Percentiles rank a stretch among this genome's conserved stretches.
These are phyloP conservation scores for Patagioenas fasciata DNA, from an alignment of 2,113 vertebrate genomes.

Conservation along the genomic window DNA sequence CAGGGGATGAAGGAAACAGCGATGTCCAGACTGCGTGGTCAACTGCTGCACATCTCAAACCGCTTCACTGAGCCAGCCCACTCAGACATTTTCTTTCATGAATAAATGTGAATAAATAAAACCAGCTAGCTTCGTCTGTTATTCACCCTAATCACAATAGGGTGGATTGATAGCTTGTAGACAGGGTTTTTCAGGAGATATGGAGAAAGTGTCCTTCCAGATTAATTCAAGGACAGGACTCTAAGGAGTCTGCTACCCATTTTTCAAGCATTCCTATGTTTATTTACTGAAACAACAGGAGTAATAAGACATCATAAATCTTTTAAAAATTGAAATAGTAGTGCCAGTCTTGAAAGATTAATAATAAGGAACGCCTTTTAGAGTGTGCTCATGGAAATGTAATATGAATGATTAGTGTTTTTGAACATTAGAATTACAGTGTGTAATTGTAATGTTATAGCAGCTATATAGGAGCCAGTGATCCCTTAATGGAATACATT, in stretches of 20 bases:
- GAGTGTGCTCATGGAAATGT: constrained; percentile 59
- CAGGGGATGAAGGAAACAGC: fast-evolving
- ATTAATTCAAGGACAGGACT: constrained; percentile 58
- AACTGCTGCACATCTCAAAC: background rate
- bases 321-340: constrained; percentile 70
- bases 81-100: background rate
- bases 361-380: constrained; percentile 65
- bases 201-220: constrained; percentile 24
- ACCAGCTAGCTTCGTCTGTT: background rate
- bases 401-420: constrained; percentile 64
- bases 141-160: background rate
- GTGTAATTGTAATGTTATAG: constrained; percentile 51
- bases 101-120: constrained; percentile 27
- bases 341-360: constrained; percentile 67
- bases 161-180: constrained; percentile 40
- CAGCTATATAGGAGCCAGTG: constrained; percentile 1
- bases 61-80: fast-evolving
- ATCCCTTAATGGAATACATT: constrained; percentile 33
- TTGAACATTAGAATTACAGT: constrained; percentile 63
- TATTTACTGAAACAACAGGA: constrained; percentile 66
- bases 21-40: fast-evolving
- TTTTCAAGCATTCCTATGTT: constrained; percentile 49
- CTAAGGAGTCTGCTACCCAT: constrained; percentile 33
- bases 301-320: constrained; percentile 60
- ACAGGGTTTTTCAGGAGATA: background rate